phyloP scores from a whole-genome alignment of 2,797 vertebrate species.

The Molossus alvarezi region DNA sequence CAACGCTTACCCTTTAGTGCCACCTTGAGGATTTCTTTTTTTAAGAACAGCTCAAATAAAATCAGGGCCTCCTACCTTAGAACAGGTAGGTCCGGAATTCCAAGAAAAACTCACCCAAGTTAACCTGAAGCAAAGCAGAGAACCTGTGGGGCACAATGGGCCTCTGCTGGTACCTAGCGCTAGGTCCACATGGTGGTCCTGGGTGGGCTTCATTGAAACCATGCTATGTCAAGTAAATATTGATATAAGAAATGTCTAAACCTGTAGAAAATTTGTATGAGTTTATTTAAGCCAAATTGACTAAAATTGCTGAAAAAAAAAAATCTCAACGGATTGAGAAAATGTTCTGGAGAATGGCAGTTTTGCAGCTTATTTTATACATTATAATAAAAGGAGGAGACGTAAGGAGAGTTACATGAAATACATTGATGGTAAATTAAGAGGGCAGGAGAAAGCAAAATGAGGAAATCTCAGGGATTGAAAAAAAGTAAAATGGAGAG shows the following conservation, averaged over 20 bases:
- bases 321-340: neutral
- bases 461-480: neutral
- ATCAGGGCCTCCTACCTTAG: neutral
- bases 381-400: neutral
- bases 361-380: neutral
- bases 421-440: neutral
- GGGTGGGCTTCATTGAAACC: neutral
- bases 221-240: neutral
- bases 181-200: neutral
- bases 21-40: neutral
- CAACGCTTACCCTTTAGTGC: neutral
- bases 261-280: neutral
- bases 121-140: neutral
- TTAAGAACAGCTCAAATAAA: neutral
- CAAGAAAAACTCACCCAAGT: neutral
- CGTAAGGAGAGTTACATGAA: neutral
- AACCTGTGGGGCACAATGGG: neutral
- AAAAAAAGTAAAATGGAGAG: neutral
- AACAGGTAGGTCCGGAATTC: neutral
- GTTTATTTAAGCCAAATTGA: neutral
- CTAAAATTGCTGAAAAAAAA: neutral
- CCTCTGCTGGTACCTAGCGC: neutral
- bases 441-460: neutral
- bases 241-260: neutral
- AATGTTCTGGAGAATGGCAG: neutral